phyloP scores from a whole-genome alignment of 37 sponge, comb jelly and placozoan genomes.

The Geodia barretti region DNA sequence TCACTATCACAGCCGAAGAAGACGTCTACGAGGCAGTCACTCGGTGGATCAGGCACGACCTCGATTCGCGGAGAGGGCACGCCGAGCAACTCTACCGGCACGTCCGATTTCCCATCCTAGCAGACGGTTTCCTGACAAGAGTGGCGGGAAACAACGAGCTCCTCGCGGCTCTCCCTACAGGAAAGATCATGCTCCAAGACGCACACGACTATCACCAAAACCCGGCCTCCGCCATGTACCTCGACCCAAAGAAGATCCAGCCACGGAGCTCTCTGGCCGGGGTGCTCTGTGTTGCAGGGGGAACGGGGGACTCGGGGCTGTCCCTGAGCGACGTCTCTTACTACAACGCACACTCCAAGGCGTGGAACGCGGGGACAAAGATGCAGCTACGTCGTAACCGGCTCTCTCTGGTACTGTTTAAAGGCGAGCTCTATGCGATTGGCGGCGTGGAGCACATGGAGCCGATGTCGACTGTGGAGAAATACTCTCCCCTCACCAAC shows the following conservation, averaged over 20 bases:
- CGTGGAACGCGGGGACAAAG: slow-evolving; percentile 73
- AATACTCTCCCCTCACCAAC: slow-evolving; percentile 54
- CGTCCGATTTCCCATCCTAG: slow-evolving; percentile 78
- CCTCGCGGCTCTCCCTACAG: slow-evolving; percentile 2
- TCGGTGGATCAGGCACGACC: slow-evolving; percentile 76
- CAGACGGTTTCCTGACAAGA: slow-evolving; percentile 33
- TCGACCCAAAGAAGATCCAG: slow-evolving; percentile 67
- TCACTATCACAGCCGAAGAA: slow-evolving; percentile 70
- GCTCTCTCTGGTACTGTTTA: slow-evolving; percentile 48
- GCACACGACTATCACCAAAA: slow-evolving; percentile 74
- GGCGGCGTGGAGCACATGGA: slow-evolving; percentile 62
- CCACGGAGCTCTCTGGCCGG: slow-evolving; percentile 72
- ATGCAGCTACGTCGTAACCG: slow-evolving; percentile 59
- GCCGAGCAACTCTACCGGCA: slow-evolving; percentile 52
- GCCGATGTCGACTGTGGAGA: slow-evolving; percentile 57
- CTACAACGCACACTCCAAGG: slow-evolving; percentile 71
- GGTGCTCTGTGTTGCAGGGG: slow-evolving; percentile 72
- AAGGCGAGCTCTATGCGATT: slow-evolving; percentile 74
- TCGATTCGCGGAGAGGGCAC: neutral
- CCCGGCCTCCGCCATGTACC: slow-evolving; percentile 58
- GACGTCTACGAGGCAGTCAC: slow-evolving; percentile 76
- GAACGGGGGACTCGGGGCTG: slow-evolving; percentile 59
- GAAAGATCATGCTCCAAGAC: slow-evolving; percentile 56
- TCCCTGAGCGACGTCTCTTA: slow-evolving; percentile 54
- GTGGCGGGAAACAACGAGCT: slow-evolving; percentile 31